Evolutionary conservation across 2,888 invertebrate genomes (phyloP).

Genomic region (Cacoxenus indagator): DNA sequence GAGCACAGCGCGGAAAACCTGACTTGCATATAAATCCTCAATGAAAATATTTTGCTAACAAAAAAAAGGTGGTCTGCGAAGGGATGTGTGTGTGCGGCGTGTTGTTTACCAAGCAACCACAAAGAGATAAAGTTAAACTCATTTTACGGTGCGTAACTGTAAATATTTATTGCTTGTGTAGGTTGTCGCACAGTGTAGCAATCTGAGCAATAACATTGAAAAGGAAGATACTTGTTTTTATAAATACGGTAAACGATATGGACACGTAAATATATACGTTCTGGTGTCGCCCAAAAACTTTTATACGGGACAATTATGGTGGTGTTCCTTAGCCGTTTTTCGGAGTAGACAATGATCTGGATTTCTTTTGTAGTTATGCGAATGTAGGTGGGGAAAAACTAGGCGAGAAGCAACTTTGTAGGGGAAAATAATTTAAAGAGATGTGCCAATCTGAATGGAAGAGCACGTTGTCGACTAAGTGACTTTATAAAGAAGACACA

Average conservation of each 20-base stretch:
- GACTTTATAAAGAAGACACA: no score
- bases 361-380: no score
- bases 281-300: no score
- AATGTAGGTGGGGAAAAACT: no score
- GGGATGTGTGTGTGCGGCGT: constrained; percentile 12
- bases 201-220: not conserved
- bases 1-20: constrained; percentile 46
- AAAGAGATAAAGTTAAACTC: constrained; percentile 61
- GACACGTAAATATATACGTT: not conserved
- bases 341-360: no score
- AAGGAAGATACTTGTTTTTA: not conserved
- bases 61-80: not conserved
- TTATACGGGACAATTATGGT: no score
- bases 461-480: no score
- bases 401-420: no score
- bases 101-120: constrained; percentile 53
- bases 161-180: constrained; percentile 50
- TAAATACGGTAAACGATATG: not conserved
- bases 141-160: constrained; percentile 60
- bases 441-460: no score
- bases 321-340: no score
- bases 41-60: constrained; percentile 10
- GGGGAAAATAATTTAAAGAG: no score
- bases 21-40: constrained; percentile 63
- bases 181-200: constrained; percentile 35